Conservation (phyloP, 1,140 invertebrate genomes). For the Varroa destructor region DNA sequence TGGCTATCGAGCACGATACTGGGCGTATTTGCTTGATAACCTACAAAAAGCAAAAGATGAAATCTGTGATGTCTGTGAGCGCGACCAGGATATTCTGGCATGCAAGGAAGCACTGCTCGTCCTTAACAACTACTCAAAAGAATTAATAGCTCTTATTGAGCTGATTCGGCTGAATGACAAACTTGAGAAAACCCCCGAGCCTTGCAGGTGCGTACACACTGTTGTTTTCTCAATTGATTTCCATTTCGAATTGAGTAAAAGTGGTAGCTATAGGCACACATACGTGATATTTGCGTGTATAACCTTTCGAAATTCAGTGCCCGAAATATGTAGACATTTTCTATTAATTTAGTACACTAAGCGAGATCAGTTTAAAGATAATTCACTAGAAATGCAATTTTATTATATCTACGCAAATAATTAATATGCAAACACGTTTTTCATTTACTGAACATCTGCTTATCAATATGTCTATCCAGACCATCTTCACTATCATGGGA, state of each 20-base stretch:
- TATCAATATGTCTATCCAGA: constrained; percentile 39
- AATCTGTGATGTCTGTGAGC: constrained; percentile 52
- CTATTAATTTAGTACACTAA: neutral
- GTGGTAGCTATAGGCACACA: neutral
- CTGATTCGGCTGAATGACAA: constrained; percentile 84
- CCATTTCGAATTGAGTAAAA: constrained; percentile 6
- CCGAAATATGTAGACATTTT: neutral
- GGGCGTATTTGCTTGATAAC: constrained; percentile 88
- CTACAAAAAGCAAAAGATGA: constrained; percentile 70
- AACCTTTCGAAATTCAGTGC: no score
- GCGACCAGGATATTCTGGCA: constrained; percentile 50
- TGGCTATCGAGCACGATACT: constrained; percentile 60
- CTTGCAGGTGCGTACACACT: constrained; percentile 44
- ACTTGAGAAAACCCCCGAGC: constrained; percentile 72
- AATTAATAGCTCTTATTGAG: constrained; percentile 80
- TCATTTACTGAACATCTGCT: no score
- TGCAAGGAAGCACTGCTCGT: constrained; percentile 78
- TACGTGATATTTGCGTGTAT: no score
- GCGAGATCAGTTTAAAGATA: no score
- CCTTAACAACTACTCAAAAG: constrained; percentile 78
- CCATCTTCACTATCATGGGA: constrained; percentile 84
- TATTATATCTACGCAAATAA: no score
- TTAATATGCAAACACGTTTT: no score
- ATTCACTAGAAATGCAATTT: no score
- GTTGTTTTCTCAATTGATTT: neutral